Base-by-base conservation (phyloP, 2,113 vertebrate genomes). In the Carlito syrichta region DNA sequence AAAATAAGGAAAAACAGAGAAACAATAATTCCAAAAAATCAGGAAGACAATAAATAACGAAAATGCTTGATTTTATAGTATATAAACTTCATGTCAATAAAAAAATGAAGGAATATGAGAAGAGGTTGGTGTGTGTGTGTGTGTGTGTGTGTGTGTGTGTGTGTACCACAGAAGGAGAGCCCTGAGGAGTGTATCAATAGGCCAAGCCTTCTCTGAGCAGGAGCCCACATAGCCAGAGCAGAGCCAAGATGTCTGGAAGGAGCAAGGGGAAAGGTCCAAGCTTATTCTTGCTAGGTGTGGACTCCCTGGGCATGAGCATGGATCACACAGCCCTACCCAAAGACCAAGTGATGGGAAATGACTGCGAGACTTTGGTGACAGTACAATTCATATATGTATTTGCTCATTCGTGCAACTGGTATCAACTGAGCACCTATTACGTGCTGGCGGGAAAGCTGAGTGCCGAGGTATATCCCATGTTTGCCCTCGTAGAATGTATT, bases 181-280 rank as follows among this genome's bases (percentile, higher is more conserved):
- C 32, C 60, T 3, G 22, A 1, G 23, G 22, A 1, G 23, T 27
- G 6, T 2, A 19, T 8, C 17, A n/a, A 35, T 0, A 30, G 52
- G 23, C 32, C 25, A 32, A 10, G 38, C 4, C 19, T 38, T 30
- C 19, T 27, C 22, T 12, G 23, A 38, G 58, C 32, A 2, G 43
- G 23, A 14, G 8, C 38, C 62, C 52, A 38, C 30, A 60, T 7
- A 19, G 35, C 40, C 32, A 62, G 69, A 62, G 30, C 69, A 27
- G 43, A 9, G 4, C 11, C 62, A 17, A 17, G 9, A 23, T 4
- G 43, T 6, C 40, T 10, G 22, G 0, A 7, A 16, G 35, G 32
- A 8, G 13, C 68, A 14, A 77, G 38, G 12, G 0, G 50, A 40
- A 40, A 12, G 40, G 10, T 17, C 6, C 7, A 6, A 56, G 16